A percentile compares a stretch with the other conserved stretches of the same genome.
Conservation (phyloP, 2,888 invertebrate species). For the Escarpia spicata region DNA sequence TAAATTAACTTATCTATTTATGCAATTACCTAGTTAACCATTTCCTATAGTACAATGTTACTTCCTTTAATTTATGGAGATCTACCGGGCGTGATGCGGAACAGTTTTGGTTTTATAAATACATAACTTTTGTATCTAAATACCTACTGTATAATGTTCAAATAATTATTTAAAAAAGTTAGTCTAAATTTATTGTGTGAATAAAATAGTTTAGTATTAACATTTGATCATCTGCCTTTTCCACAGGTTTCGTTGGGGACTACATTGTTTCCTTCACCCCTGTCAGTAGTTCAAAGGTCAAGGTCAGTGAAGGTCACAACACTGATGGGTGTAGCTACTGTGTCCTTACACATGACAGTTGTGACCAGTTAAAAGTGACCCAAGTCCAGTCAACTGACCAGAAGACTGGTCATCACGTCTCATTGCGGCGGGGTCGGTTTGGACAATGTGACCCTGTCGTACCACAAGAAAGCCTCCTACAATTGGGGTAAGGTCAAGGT, state of each 20-base stretch:
- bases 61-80: too few species aligned
- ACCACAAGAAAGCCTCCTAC: not conserved
- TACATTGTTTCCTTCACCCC: not conserved
- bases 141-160: too few species aligned
- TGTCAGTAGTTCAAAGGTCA: not conserved
- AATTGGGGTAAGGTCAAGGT: conserved; percentile 5
- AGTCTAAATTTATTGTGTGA: too few species aligned
- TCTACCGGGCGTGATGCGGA: too few species aligned
- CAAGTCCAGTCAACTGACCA: not conserved
- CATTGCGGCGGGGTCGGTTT: not conserved
- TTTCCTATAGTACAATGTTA: too few species aligned
- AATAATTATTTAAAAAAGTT: too few species aligned
- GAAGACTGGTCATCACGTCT: not conserved
- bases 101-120: too few species aligned
- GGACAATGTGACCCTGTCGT: not conserved
- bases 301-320: conserved; percentile 5
- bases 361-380: not conserved
- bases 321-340: not conserved
- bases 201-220: too few species aligned
- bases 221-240: not conserved
- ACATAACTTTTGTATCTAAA: too few species aligned
- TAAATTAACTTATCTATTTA: too few species aligned
- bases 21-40: too few species aligned
- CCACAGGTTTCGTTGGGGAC: not conserved
- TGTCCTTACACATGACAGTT: not conserved